Evolutionary conservation across 2,888 invertebrate species (phyloP).

Genomic region (Rapana venosa): DNA sequence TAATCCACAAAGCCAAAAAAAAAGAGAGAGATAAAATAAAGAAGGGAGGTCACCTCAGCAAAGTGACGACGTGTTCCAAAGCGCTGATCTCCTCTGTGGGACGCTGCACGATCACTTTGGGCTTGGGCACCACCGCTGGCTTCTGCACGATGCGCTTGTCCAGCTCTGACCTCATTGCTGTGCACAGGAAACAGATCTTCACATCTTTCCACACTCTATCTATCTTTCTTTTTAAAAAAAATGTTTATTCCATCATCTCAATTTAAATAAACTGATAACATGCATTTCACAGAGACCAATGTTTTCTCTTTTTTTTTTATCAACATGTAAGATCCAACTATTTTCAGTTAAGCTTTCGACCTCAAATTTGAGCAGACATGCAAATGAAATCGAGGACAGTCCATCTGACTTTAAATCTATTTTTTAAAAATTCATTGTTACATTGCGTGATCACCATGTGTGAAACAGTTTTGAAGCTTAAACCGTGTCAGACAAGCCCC

Average conservation of each 20-base stretch:
- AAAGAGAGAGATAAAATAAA: not conserved
- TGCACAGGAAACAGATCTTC: not conserved
- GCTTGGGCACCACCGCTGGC: slow-evolving; percentile 72
- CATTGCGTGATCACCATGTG: too few relatives aligned
- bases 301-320: too few relatives aligned
- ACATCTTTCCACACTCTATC: not conserved
- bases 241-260: too few relatives aligned
- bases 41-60: slow-evolving; percentile 63
- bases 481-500: too few relatives aligned
- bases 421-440: too few relatives aligned
- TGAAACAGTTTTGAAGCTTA: too few relatives aligned
- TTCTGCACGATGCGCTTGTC: slow-evolving; percentile 51
- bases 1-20: not conserved
- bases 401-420: too few relatives aligned
- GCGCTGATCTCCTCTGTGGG: slow-evolving; percentile 71
- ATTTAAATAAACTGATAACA: too few relatives aligned
- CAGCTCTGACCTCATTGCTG: slow-evolving; percentile 36
- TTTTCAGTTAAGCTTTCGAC: not conserved
- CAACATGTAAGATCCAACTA: too few relatives aligned
- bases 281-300: too few relatives aligned
- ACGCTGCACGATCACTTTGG: slow-evolving; percentile 74
- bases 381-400: not conserved
- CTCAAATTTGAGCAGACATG: not conserved
- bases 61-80: slow-evolving; percentile 71
- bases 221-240: not conserved